Percentiles rank a stretch among this genome's conserved stretches.
phyloP scores from a whole-genome alignment of 2,113 vertebrate species.

The Carassius gibelio region DNA sequence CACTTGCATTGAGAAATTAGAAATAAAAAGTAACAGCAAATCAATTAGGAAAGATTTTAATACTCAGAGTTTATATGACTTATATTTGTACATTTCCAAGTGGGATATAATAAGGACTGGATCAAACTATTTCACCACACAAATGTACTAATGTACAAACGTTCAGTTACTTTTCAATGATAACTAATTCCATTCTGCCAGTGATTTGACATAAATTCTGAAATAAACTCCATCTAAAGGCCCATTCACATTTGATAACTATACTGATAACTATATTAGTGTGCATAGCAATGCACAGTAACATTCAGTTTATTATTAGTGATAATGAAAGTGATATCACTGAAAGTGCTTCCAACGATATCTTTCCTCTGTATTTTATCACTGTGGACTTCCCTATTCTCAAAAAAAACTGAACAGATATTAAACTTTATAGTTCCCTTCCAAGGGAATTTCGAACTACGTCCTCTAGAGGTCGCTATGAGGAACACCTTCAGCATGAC shows the following conservation, averaged over 20 bases:
- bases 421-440: too few relatives aligned
- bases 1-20: neutral
- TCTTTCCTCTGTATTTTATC: neutral
- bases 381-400: too few relatives aligned
- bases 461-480: too few relatives aligned
- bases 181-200: constrained; percentile 11
- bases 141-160: constrained; percentile 68
- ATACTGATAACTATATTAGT: neutral
- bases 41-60: neutral
- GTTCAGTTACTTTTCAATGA: neutral
- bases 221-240: constrained; percentile 59
- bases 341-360: neutral
- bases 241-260: neutral
- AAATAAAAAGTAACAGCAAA: neutral
- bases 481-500: too few relatives aligned
- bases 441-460: too few relatives aligned
- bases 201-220: neutral
- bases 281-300: neutral
- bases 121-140: constrained; percentile 62
- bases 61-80: neutral
- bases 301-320: neutral
- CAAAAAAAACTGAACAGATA: too few relatives aligned
- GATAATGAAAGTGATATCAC: neutral
- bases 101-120: constrained; percentile 29
- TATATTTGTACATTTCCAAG: constrained; percentile 31